Percentiles rank a stretch among this genome's conserved stretches.
Evolutionary conservation across 2,797 vertebrate species (phyloP).

Genomic region (Lophotriccus pileatus): DNA sequence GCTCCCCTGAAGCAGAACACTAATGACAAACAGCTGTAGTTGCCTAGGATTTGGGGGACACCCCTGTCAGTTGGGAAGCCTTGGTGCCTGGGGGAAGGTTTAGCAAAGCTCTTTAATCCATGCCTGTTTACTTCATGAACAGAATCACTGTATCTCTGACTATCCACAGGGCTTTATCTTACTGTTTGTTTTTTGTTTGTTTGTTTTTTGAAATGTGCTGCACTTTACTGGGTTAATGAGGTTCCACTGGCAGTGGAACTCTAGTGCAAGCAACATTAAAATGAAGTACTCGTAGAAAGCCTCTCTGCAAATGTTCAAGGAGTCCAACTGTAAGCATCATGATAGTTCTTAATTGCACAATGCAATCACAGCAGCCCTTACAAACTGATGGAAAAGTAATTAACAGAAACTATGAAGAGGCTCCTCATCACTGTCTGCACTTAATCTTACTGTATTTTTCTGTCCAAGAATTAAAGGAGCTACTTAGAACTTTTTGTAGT

Average conservation of each 20-base stretch:
- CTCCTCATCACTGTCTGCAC: neutral
- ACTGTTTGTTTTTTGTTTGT: neutral
- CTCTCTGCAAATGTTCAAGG: neutral
- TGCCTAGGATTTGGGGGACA: neutral
- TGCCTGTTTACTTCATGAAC: neutral
- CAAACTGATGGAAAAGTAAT: neutral
- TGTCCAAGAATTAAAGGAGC: neutral
- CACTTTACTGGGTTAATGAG: neutral
- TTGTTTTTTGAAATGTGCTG: neutral
- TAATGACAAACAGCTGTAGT: neutral
- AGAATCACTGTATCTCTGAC: neutral
- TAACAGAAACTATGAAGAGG: neutral
- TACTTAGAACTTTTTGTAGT: neutral
- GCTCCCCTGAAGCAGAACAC: neutral
- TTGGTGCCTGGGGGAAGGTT: neutral
- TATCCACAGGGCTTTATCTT: neutral
- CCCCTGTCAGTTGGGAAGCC: accelerated
- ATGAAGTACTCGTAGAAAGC: neutral
- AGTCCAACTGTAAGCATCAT: neutral
- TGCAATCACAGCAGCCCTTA: neutral
- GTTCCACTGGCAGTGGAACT: neutral
- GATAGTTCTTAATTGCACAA: neutral
- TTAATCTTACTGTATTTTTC: neutral
- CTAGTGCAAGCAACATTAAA: neutral
- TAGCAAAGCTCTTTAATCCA: neutral